Evolutionary conservation across 1,140 invertebrate species (phyloP), one percentile per base, ranked within the genome.

Genomic region (Heliconius congener): DNA sequence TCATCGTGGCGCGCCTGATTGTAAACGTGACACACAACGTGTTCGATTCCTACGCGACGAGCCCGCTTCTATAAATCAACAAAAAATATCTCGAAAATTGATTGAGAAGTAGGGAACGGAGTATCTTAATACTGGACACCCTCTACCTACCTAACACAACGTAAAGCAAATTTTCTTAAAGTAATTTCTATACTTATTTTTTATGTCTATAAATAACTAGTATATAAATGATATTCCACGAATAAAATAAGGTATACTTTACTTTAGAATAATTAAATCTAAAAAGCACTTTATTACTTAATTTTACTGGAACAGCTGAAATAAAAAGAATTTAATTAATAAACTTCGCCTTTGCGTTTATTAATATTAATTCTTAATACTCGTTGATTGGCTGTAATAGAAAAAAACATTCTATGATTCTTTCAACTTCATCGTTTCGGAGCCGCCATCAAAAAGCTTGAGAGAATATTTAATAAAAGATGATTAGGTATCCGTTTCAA

Each of bases 401-500:
- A n/a, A n/a, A 37, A 52, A 27, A 46, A 30, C 39, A 66, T 66
- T 66, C 60, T 66, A 30, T 27, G 11, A 66, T 30, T 66, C 60
- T 66, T 66, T 30, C 60, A 66, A 66, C 11, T 27, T 66, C 23
- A 66, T 66, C 60, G 27, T 66, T 66, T 66, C 11, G 60, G 23
- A 13, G 60, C 60, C n/a, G 55, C 55, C 37, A 39, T 71, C 30
- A 71, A 71, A 71, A 74, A 52, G 27, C 71, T 78, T 70, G 60
- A 74, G 60, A 74, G 52, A 74, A 85, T 84, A 89, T 86, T 88
- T 87, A 88, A 87, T 87, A 85, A 86, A 84, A 84, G 74, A 80
- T 87, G 85, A 90, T 89, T 85, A 90, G 87, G 81, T 86, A 85
- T 82, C 85, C 83, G 87, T 89, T 88, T 91, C 83, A 87, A 87